These are phyloP conservation scores for Gnatocerus cornutus DNA, from an alignment of 2,888 invertebrate species.

Conservation along the genomic window DNA sequence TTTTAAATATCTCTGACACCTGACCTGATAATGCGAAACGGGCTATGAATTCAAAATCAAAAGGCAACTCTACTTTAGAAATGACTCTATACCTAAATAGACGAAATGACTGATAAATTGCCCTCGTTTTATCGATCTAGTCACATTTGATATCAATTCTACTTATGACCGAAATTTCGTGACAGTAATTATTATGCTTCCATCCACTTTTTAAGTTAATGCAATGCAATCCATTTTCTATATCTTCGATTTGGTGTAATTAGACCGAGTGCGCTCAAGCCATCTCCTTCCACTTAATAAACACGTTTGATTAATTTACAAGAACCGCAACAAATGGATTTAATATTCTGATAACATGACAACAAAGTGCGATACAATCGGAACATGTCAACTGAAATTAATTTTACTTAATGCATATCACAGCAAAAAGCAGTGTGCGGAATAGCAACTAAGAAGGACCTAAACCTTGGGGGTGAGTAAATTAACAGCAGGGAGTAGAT, in stretches of 20 bases:
- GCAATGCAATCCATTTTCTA: too few species aligned
- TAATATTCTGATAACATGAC: conserved; percentile 45
- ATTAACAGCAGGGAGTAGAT: conserved; percentile 46
- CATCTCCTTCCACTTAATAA: conserved; percentile 23
- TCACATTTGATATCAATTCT: too few species aligned
- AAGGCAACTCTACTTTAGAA: too few species aligned
- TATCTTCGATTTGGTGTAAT: not conserved
- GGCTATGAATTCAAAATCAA: too few species aligned
- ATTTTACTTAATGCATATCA: conserved; percentile 50
- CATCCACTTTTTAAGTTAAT: too few species aligned
- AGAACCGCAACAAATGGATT: conserved; percentile 43
- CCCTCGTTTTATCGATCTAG: too few species aligned
- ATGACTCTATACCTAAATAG: too few species aligned
- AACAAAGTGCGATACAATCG: conserved; percentile 48
- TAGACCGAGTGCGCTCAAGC: conserved; percentile 6
- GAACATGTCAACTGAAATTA: conserved; percentile 47
- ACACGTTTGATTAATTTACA: conserved; percentile 41
- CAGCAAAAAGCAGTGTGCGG: conserved; percentile 46
- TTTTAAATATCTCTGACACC: too few species aligned
- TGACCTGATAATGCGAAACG: too few species aligned
- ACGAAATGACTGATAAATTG: too few species aligned
- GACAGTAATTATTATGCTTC: too few species aligned
- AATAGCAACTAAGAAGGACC: conserved; percentile 43
- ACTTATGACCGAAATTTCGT: too few species aligned
- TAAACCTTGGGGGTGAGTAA: conserved; percentile 28